Percentiles rank a stretch among this genome's conserved stretches.
Evolutionary conservation across 2,888 invertebrate species (phyloP).

Genomic region (Pharmacophagus antenor): DNA sequence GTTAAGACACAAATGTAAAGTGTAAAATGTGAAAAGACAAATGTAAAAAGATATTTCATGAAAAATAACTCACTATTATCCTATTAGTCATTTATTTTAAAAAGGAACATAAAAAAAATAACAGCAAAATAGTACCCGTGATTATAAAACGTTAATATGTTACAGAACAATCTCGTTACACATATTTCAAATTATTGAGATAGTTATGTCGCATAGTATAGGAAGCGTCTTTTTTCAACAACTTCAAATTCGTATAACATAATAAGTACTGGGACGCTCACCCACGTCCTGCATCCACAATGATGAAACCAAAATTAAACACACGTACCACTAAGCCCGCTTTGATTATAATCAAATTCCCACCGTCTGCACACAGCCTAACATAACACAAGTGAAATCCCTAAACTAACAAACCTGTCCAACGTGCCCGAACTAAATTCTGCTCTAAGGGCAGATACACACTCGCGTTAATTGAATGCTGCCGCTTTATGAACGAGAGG

Average conservation of each 20-base stretch:
- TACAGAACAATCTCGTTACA: too few species aligned
- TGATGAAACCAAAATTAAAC: constrained; percentile 25
- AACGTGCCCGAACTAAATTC: constrained; percentile 24
- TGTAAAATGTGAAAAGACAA: too few species aligned
- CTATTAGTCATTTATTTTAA: too few species aligned
- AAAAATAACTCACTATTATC: too few species aligned
- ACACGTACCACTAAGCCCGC: constrained; percentile 30
- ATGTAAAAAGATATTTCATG: too few species aligned
- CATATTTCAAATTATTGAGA: too few species aligned
- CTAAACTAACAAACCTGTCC: constrained; percentile 40
- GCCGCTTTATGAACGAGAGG: constrained; percentile 13
- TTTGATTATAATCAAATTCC: constrained; percentile 36
- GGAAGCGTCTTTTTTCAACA: too few species aligned
- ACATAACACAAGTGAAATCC: constrained; percentile 35
- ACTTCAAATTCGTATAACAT: not conserved
- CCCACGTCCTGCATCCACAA: constrained; percentile 10
- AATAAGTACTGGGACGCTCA: not conserved
- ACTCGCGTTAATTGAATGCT: constrained; percentile 24
- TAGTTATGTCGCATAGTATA: too few species aligned
- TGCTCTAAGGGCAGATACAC: constrained; percentile 26
- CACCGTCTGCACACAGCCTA: constrained; percentile 28
- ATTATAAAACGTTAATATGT: too few species aligned
- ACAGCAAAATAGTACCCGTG: too few species aligned
- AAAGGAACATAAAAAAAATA: too few species aligned
- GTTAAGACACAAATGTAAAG: too few species aligned